Evolutionary conservation across 2,113 vertebrate species (phyloP), one percentile per base, ranked within the genome.

Genomic region (Ailurus styani): DNA sequence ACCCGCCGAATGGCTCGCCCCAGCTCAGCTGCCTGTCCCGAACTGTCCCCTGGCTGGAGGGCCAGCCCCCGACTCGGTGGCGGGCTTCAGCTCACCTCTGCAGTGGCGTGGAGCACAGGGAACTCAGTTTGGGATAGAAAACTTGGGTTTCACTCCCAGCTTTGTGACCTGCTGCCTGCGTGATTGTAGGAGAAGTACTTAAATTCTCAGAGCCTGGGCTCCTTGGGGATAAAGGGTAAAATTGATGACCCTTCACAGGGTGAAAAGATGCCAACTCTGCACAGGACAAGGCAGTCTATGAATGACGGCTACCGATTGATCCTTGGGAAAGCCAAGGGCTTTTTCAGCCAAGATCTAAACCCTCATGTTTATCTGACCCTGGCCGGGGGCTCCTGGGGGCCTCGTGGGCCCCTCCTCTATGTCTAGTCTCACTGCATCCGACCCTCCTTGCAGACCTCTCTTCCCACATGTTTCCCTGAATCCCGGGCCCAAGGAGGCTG

Each of bases 1-100:
- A 7, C 13, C 47, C 9, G 1, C 14, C 6, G 8, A 17, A 9
- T 8, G 45, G 3, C 62, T 18, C 0, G 0, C 72, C 45, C 37
- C 77, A n/a, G 52, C 75, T 45, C 37, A 5, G 42, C 62, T 6
- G 9, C 42, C 29, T 37, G 17, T 0, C 18, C 40, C 4, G 17
- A 27, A 17, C 12, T 0, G 12, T 37, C 27, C 0, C 0, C 4
- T 12, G 55, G 23, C 17, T n/a, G 7, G 10, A n/a, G 87, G 29
- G 18, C 11, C 18, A 21, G 27, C 66, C 29, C 52, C 34, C 20
- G 8, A 12, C 3, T n/a, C n/a, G 27, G 68, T 14, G 42, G n/a
- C 27, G 0, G 0, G 54, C 40, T 47, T 75, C 25, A 2, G 3
- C 27, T 83, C 60, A 2, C 25, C 68, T 89, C 77, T 68, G 45